These are phyloP conservation scores for Rhinolophus sinicus DNA, from an alignment of 2,113 vertebrate species.

Conservation along the genomic window DNA sequence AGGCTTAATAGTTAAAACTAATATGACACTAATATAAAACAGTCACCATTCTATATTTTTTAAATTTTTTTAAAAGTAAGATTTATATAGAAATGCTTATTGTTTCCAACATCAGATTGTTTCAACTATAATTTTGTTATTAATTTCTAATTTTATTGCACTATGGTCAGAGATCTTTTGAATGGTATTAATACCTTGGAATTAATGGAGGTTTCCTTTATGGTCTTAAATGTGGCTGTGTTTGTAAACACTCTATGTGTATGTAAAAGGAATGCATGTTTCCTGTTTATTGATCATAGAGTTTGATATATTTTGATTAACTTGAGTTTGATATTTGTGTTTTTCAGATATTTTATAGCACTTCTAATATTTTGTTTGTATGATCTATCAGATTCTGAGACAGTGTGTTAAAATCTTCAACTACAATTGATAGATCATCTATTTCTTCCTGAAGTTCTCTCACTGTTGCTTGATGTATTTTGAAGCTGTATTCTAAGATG, in stretches of 20 bases:
- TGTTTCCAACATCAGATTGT: background rate
- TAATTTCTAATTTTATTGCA: background rate
- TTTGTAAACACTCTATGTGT: background rate
- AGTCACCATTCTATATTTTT: background rate
- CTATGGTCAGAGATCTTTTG: background rate
- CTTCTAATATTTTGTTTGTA: background rate
- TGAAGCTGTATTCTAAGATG: background rate
- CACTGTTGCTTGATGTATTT: background rate
- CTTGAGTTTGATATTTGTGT: background rate
- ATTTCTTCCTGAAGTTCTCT: background rate
- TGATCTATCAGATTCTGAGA: background rate
- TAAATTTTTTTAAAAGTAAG: background rate
- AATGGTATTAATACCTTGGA: background rate
- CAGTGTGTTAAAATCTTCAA: background rate
- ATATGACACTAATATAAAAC: background rate
- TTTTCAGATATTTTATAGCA: background rate
- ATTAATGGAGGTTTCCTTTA: background rate
- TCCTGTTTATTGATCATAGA: background rate
- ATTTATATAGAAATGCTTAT: background rate
- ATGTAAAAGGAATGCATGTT: background rate
- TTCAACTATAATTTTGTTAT: background rate
- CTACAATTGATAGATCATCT: background rate
- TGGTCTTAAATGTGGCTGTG: background rate
- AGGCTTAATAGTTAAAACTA: background rate
- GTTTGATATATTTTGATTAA: background rate